Base-by-base conservation (phyloP, 2,797 vertebrate species). In the Enteromius fasciolatus region DNA sequence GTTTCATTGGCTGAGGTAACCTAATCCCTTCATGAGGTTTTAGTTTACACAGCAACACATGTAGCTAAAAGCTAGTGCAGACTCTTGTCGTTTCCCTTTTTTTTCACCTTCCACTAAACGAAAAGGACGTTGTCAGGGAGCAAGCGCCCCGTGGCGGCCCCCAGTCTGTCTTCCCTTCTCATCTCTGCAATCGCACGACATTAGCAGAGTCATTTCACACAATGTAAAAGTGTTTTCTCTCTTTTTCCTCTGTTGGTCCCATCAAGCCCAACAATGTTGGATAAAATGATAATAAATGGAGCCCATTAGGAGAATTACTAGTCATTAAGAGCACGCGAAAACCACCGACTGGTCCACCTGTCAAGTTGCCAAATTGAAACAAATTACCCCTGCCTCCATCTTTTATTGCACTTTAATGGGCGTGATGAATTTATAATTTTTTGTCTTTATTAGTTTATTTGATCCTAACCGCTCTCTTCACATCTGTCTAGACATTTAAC, bases 221-320 rank as follows among this genome's bases (percentile, higher is more conserved):
- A 88, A 90, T 91, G 88, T 91, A 87, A 92, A 87, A 48, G 75
- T 84, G 68, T 87, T 89, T 85, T 87, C 81, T 64, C 85, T 66
- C 79, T 82, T 89, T 64, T 75, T 41, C 25, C 74, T 79, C 75
- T 61, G 70, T 74, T 82, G 85, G 83, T 82, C 87, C 87, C 87
- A 90, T 94, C 92, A 91, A 83, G 44, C 74, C 73, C 89, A 85
- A 91, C 87, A 80, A 84, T 82, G 83, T 90, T 88, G 91, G 91
- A 92, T 93, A 89, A 94, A 94, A 94, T 93, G 89, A 94, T 93
- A 94, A 94, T 93, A 94, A 94, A 95, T 94, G 94, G 89, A 87
- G 85, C 87, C 90, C 93, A 94, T 95, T 94, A 95, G 90, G 89
- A 87, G 91, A 94, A 94, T 94, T 94, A 94, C 90, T 92, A 91